phyloP scores from a whole-genome alignment of 1,140 invertebrate genomes.

The Drosophila gunungcola region DNA sequence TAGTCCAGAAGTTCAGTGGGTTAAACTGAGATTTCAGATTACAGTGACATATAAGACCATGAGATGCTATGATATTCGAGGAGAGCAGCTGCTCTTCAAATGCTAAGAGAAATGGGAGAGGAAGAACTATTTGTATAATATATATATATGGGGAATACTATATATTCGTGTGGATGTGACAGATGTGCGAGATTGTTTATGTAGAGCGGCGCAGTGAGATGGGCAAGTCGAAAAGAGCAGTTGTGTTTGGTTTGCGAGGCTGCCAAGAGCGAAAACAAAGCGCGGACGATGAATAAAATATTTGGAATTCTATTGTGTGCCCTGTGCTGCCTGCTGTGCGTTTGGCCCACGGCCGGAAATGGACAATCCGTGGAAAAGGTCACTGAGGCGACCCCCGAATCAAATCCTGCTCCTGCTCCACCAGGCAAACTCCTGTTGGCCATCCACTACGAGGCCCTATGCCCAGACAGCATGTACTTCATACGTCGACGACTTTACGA shows the following conservation, averaged over 20 bases:
- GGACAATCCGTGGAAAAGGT: conserved; percentile 18
- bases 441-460: conserved; percentile 79
- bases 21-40: conserved; percentile 29
- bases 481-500: conserved; percentile 59
- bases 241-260: conserved; percentile 58
- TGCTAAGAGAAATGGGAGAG: conserved; percentile 15
- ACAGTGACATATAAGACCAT: conserved; percentile 10
- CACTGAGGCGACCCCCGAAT: conserved; percentile 1
- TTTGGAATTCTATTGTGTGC: conserved; percentile 3
- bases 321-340: conserved; percentile 20
- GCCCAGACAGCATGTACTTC: conserved; percentile 76
- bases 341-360: conserved; percentile 2
- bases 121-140: not conserved
- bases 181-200: conserved; percentile 23
- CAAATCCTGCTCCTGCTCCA: not conserved
- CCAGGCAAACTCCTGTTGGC: conserved; percentile 42
- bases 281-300: conserved; percentile 41
- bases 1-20: conserved; percentile 26
- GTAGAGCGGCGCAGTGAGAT: conserved; percentile 16
- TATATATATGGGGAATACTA: conserved; percentile 2
- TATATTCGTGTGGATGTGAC: conserved; percentile 1
- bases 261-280: conserved; percentile 32
- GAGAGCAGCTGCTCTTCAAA: conserved; percentile 14
- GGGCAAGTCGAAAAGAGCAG: conserved; percentile 40
- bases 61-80: conserved; percentile 9